Conservation (phyloP, 2,888 invertebrate species). For the Drosophila emarginata region DNA sequence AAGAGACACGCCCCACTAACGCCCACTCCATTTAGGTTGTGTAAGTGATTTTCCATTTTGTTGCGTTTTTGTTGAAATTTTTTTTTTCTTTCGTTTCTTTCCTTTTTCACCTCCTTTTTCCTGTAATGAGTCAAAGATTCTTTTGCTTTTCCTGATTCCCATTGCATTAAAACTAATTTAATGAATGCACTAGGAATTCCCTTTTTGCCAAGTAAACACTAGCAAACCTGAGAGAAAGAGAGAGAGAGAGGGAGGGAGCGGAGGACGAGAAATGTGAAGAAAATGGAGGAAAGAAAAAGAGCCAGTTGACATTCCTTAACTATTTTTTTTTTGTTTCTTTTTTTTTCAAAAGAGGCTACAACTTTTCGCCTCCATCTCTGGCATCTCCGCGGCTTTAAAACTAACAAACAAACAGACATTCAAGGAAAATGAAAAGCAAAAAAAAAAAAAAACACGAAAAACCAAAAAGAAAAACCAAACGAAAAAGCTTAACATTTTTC, state of each 20-base stretch:
- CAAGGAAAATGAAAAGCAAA: background rate
- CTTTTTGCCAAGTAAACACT: constrained; percentile 20
- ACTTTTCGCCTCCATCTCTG: constrained; percentile 11
- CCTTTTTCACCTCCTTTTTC: too few relatives aligned
- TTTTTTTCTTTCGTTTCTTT: background rate
- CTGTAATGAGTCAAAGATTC: constrained; percentile 20
- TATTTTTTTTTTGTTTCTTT: constrained; percentile 15
- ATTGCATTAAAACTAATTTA: constrained; percentile 43
- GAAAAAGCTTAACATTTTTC: background rate
- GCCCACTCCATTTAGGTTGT: background rate
- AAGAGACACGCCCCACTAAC: background rate
- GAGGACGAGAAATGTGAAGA: background rate
- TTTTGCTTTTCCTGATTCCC: background rate
- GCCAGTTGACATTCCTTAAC: constrained; percentile 34
- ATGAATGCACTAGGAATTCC: constrained; percentile 46
- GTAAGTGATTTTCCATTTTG: background rate
- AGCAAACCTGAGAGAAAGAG: background rate
- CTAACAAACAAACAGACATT: constrained; percentile 28
- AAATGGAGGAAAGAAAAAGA: background rate
- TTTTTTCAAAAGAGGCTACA: constrained; percentile 6
- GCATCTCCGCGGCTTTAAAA: constrained; percentile 6
- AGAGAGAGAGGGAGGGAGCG: constrained; percentile 4
- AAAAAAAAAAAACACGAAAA: constrained; percentile 6
- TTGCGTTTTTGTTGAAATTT: background rate
- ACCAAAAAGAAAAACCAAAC: background rate